Evolutionary conservation across 1,140 invertebrate species (phyloP), one percentile per base, ranked within the genome.

Genomic region (Bombyx mandarina): DNA sequence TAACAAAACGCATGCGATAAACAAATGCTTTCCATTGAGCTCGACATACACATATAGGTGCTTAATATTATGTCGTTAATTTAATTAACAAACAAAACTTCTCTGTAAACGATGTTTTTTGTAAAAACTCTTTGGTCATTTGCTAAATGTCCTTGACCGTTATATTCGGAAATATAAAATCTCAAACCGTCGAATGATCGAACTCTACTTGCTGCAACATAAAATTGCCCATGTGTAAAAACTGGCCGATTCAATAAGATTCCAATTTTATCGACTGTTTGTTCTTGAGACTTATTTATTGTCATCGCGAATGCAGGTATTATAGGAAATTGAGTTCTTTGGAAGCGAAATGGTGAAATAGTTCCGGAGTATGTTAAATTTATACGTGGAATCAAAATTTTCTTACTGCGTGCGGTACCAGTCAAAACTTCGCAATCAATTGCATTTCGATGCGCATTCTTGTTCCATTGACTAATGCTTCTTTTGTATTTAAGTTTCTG

Each of bases 401-500:
- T 55, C 54, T 46, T 47, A 45, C 18, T 55, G 45, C 44, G 54
- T 55, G 54, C 43, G 10, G 45, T 55, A 7, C 54, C 54, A 55
- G 22, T 47, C 47, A 55, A 55, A 47, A 55, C 54, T 55, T 54
- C 43, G 52, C 52, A 44, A 54, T 54, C 52, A 43, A 47, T 47
- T 18, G 6, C 2, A 55, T 55, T 55, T 18, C 18, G 54, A 55
- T 55, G 44, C 45, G 54, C 45, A 55, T 47, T 55, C 54, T 55
- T 47, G 45, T 55, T 55, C 45, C 45, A 55, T 55, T 55, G 54
- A 56, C 57, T 53, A 58, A 58, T 58, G 57, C 52, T 8, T 58
- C 57, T 35, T 58, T 58, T 18, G 52, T 58, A 58, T 54, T 54
- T 8, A 58, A 54, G 56, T 52, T 58, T 58, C 56, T 58, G 56